A percentile compares a stretch with the other conserved stretches of the same genome.
These are phyloP conservation scores for Chromoteleia sp. DNA, from an alignment of 2,888 invertebrate genomes.

Conservation along the genomic window DNA sequence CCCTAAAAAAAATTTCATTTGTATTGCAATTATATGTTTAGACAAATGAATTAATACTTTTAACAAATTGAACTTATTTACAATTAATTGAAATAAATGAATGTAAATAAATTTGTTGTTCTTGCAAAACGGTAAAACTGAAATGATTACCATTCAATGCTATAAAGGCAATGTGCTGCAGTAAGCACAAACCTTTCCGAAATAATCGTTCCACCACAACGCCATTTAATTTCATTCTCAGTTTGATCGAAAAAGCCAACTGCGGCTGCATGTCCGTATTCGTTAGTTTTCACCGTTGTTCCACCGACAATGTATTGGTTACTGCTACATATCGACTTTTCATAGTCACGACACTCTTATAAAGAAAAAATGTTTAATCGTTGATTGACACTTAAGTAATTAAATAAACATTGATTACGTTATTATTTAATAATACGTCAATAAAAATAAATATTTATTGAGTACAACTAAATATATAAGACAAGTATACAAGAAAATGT, in stretches of 20 bases:
- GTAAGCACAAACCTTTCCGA: slow-evolving; percentile 87
- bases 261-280: slow-evolving; percentile 81
- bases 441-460: too few relatives aligned
- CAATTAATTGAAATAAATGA: background rate
- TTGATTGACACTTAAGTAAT: too few relatives aligned
- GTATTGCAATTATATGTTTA: background rate
- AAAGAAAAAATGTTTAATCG: too few relatives aligned
- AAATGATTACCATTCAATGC: slow-evolving; percentile 49
- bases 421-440: too few relatives aligned
- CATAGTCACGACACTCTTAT: slow-evolving; percentile 18
- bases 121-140: background rate
- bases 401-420: too few relatives aligned
- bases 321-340: background rate
- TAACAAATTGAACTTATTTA: too few relatives aligned
- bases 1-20: slow-evolving; percentile 76
- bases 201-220: slow-evolving; percentile 89
- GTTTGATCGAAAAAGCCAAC: slow-evolving; percentile 73
- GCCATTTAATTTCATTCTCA: slow-evolving; percentile 82
- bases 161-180: slow-evolving; percentile 87
- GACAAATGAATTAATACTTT: too few relatives aligned
- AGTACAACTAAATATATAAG: too few relatives aligned
- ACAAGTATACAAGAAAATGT: too few relatives aligned
- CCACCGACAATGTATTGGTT: slow-evolving; percentile 77
- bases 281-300: slow-evolving; percentile 75
- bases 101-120: background rate